Evolutionary conservation across 1,140 invertebrate species (phyloP), one percentile per base, ranked within the genome.

Genomic region (Spodoptera frugiperda): DNA sequence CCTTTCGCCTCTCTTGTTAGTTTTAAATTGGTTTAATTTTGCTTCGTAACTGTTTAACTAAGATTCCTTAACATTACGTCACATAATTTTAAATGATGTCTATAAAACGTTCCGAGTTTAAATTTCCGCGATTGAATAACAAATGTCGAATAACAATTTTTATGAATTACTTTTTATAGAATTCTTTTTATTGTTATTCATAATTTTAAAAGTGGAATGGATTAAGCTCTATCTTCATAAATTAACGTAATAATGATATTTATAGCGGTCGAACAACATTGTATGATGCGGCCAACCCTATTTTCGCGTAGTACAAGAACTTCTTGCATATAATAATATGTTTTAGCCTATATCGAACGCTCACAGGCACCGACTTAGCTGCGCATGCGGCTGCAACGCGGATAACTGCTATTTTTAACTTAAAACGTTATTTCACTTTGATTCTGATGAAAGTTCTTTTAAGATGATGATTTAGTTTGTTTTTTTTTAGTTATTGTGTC

Each of bases 301-400:
- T 81, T 88, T 89, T 89, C 87, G 86, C 91, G 90, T 92, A 92
- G 91, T 92, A 92, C 90, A 94, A 92, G 92, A 93, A 94, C 91
- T 89, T 92, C 92, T 92, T 91, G 92, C 92, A 92, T 93, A 94
- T 94, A 94, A 94, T 94, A 94, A 93, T 94, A 93, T 94, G 90
- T 93, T 92, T 94, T 94, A 92, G 89, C 90, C 90, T 94, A 93
- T 93, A 94, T 93, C 87, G 88, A 90, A 89, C 88, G 87, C 83
- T 88, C 90, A 88, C 87, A 84, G 82, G 80, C 82, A 81, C 74
- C 46, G 77, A 70, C 33, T 65, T 65, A 76, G 76, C 77, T 82
- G 82, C 79, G 81, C 76, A 15, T 65, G 78, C 70, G 79, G 46
- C 67, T 61, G 78, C 55, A 82, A 81, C 70, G 76, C 80, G 51